Evolutionary conservation across 2,113 vertebrate genomes (phyloP).

Genomic region (Psettodes erumei): DNA sequence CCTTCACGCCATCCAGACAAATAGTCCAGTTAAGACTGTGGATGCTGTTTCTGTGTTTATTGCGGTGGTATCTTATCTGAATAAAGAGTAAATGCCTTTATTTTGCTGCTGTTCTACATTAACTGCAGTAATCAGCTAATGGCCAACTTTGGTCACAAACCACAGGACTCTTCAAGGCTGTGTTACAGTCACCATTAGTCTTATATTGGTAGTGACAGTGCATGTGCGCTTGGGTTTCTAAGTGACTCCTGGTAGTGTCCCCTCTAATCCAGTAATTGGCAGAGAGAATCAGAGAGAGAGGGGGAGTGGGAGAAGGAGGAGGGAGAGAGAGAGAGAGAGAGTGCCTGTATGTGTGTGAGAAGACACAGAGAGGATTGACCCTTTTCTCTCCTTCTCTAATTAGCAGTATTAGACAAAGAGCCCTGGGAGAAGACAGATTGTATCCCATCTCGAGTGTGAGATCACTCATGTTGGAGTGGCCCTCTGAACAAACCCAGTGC

Average conservation of each 20-base stretch:
- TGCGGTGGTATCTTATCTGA: constrained; percentile 10
- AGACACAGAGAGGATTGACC: constrained; percentile 63
- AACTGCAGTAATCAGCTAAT: constrained; percentile 79
- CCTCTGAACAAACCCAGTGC: constrained; percentile 58
- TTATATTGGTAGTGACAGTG: constrained; percentile 72
- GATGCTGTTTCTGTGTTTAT: background rate
- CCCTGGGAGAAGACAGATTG: constrained; percentile 72
- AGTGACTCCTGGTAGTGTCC: constrained; percentile 63
- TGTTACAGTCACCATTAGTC: constrained; percentile 70
- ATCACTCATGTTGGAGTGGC: constrained; percentile 68
- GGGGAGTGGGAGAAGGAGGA: background rate
- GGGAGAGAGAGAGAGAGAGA: constrained; percentile 20
- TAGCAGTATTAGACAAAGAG: constrained; percentile 76
- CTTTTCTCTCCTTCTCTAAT: constrained; percentile 73
- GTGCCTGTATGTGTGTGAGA: constrained; percentile 17
- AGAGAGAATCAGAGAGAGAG: constrained; percentile 28
- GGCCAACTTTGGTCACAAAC: constrained; percentile 59
- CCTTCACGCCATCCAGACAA: constrained; percentile 3
- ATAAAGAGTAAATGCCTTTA: constrained; percentile 25
- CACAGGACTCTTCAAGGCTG: constrained; percentile 51
- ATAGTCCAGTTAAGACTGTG: background rate
- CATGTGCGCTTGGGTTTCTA: constrained; percentile 58
- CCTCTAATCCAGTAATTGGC: constrained; percentile 76
- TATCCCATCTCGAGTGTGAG: constrained; percentile 67
- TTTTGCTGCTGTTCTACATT: constrained; percentile 50